These are phyloP conservation scores for Lampris incognitus DNA, from an alignment of 2,113 vertebrate species.

Conservation along the genomic window DNA sequence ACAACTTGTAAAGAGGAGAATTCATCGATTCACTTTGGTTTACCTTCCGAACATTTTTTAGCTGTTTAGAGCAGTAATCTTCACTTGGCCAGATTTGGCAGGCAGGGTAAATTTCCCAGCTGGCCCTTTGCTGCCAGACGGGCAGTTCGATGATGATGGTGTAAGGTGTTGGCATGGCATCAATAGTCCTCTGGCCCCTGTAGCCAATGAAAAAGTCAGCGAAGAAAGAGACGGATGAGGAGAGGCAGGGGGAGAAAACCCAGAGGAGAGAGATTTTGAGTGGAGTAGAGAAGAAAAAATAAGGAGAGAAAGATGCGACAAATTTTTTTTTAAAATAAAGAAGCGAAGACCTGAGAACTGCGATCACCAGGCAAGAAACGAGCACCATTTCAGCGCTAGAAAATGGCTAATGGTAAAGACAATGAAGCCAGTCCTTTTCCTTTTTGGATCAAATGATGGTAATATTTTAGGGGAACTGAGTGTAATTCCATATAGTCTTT, in stretches of 20 bases:
- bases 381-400: constrained; percentile 23
- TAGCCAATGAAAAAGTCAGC: constrained; percentile 18
- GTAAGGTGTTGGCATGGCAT: constrained; percentile 38
- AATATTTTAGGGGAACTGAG: constrained; percentile 46
- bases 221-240: neutral
- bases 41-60: constrained; percentile 35
- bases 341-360: constrained; percentile 17
- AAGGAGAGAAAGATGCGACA: constrained; percentile 29
- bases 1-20: constrained; percentile 8
- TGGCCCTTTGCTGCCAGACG: constrained; percentile 51
- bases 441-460: constrained; percentile 24
- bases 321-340: neutral
- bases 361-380: neutral
- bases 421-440: constrained; percentile 27
- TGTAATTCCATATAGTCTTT: constrained; percentile 46
- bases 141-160: constrained; percentile 57
- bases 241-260: neutral
- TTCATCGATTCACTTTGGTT: constrained; percentile 14
- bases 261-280: constrained; percentile 13
- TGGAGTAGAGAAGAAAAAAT: constrained; percentile 59
- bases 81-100: constrained; percentile 57
- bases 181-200: constrained; percentile 45
- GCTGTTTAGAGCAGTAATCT: constrained; percentile 31
- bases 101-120: constrained; percentile 46
- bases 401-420: constrained; percentile 14